Percentiles rank a stretch among this genome's conserved stretches.
Conservation (phyloP, 1,140 invertebrate species). For the Kradibia gibbosae region DNA sequence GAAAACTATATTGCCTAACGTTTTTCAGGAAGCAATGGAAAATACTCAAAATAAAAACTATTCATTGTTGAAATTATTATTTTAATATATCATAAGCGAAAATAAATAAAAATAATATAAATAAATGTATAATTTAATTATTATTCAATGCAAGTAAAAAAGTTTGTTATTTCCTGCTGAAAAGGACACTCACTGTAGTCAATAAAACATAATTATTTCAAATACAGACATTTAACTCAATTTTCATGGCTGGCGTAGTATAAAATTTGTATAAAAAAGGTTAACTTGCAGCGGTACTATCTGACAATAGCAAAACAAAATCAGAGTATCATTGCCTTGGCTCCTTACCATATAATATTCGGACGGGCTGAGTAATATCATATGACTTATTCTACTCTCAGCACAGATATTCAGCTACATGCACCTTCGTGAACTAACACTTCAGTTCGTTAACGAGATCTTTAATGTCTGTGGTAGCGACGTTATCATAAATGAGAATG, state of each 20-base stretch:
- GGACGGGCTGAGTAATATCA: neutral
- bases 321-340: neutral
- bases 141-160: too few relatives aligned
- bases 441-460: conserved; percentile 31
- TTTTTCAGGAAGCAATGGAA: too few relatives aligned
- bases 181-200: too few relatives aligned
- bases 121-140: too few relatives aligned
- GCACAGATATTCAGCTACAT: neutral
- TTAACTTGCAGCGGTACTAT: neutral
- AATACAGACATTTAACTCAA: neutral
- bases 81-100: too few relatives aligned
- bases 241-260: neutral
- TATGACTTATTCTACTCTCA: neutral
- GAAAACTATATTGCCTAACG: too few relatives aligned
- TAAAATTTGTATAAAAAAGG: conserved; percentile 5
- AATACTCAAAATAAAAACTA: too few relatives aligned
- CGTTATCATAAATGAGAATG: neutral
- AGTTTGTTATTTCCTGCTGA: too few relatives aligned
- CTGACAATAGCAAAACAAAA: neutral
- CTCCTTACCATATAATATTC: conserved; percentile 21
- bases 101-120: too few relatives aligned
- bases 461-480: neutral
- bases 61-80: too few relatives aligned
- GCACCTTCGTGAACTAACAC: conserved; percentile 16
- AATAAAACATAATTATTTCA: too few relatives aligned